These are phyloP conservation scores for Crypturellus undulatus DNA, from an alignment of 2,113 vertebrate species.

Conservation along the genomic window DNA sequence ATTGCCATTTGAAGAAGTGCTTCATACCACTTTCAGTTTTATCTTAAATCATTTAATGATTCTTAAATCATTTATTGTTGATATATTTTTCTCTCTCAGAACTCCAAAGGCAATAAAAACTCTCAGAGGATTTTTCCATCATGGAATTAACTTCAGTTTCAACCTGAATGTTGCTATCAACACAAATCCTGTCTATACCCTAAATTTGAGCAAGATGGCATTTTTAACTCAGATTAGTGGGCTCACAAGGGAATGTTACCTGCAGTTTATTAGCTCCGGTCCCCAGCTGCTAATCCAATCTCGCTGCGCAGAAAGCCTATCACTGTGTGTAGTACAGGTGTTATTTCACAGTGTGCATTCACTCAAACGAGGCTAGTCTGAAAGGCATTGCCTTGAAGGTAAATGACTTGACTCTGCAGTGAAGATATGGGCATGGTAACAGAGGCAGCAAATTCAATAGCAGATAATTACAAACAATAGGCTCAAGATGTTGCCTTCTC, in stretches of 20 bases:
- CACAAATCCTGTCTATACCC: background rate
- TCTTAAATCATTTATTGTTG: background rate
- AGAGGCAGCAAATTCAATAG: background rate
- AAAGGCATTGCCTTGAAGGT: background rate
- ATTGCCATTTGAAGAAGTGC: background rate
- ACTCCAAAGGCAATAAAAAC: background rate
- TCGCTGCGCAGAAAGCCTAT: background rate
- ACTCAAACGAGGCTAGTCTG: background rate
- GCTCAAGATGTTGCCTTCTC: background rate
- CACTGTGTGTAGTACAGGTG: background rate
- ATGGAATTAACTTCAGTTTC: background rate
- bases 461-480: background rate
- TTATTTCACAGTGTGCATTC: background rate
- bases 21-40: background rate
- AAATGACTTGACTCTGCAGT: background rate
- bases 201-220: background rate
- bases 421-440: background rate
- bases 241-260: background rate
- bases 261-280: slow-evolving; percentile 11
- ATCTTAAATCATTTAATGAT: background rate
- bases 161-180: background rate
- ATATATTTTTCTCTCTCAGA: background rate
- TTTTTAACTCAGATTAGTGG: slow-evolving; percentile 24
- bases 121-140: background rate
- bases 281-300: background rate